Evolutionary conservation across 1,140 invertebrate species (phyloP).

Genomic region (Bombus huntii): DNA sequence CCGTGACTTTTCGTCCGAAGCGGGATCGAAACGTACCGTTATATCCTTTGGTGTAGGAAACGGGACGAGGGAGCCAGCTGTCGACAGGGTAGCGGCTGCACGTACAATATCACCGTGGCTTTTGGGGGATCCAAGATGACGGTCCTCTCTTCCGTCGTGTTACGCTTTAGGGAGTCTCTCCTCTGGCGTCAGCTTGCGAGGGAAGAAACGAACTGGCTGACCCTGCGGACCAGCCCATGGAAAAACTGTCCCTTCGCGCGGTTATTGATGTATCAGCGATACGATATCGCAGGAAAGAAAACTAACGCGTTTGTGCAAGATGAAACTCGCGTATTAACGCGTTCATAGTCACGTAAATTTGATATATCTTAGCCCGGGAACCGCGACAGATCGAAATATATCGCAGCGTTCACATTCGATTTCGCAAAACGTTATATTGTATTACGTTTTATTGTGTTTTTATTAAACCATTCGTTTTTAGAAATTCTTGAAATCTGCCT

Average conservation of each 20-base stretch:
- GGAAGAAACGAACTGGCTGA: slow-evolving; percentile 59
- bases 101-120: slow-evolving; percentile 69
- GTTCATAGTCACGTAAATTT: background rate
- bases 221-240: slow-evolving; percentile 26
- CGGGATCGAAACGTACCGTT: background rate
- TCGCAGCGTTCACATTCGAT: too few species aligned
- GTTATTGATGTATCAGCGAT: slow-evolving; percentile 51
- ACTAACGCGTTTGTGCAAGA: background rate
- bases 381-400: too few species aligned
- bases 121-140: slow-evolving; percentile 70
- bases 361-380: too few species aligned
- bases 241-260: slow-evolving; percentile 49
- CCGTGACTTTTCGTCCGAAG: slow-evolving; percentile 63
- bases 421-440: too few species aligned
- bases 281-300: background rate
- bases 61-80: slow-evolving; percentile 61
- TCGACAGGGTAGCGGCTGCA: slow-evolving; percentile 67
- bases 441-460: too few species aligned
- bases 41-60: slow-evolving; percentile 15
- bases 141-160: slow-evolving; percentile 58
- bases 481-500: too few species aligned
- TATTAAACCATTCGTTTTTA: too few species aligned
- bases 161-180: slow-evolving; percentile 34
- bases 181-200: slow-evolving; percentile 65
- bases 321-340: background rate